Conservation (phyloP, 37 sponge, comb jelly and placozoan species). For the Spongilla lacustris region DNA sequence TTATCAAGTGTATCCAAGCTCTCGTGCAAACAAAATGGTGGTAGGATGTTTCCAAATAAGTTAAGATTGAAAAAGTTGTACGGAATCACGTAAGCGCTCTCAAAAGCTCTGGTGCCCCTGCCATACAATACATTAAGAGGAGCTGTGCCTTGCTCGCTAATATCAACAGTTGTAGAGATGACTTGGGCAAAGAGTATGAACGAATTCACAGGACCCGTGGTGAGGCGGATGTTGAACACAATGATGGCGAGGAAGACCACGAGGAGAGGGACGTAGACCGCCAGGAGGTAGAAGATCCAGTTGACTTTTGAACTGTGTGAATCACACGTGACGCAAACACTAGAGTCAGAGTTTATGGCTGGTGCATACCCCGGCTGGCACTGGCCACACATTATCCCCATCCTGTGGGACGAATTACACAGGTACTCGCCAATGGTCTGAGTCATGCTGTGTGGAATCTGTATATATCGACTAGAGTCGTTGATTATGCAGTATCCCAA, state of each 20-base stretch:
- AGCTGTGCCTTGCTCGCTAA: conserved; percentile 21
- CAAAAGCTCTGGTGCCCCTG: background rate
- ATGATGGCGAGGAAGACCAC: conserved; percentile 49
- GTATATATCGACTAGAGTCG: background rate
- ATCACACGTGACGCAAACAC: conserved; percentile 30
- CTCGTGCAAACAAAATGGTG: conserved; percentile 33
- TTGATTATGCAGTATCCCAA: conserved; percentile 16
- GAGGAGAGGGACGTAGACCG: conserved; percentile 22
- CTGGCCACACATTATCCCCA: conserved; percentile 40
- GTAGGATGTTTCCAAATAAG: conserved; percentile 47
- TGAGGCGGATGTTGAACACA: conserved; percentile 54
- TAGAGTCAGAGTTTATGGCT: conserved; percentile 23
- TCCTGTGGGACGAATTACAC: conserved; percentile 17
- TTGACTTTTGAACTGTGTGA: background rate
- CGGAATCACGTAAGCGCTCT: conserved; percentile 14
- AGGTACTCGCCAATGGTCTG: background rate
- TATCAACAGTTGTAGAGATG: conserved; percentile 2
- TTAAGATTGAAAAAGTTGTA: conserved; percentile 57
- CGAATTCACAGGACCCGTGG: conserved; percentile 57
- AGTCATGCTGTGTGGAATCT: background rate
- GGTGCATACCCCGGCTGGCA: conserved; percentile 33
- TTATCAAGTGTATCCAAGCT: conserved; percentile 8
- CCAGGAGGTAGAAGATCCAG: conserved; percentile 20
- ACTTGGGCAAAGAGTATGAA: conserved; percentile 59
- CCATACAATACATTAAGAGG: conserved; percentile 5